Base-by-base conservation (phyloP, 2,113 vertebrate genomes). In the Eleginops maclovinus region DNA sequence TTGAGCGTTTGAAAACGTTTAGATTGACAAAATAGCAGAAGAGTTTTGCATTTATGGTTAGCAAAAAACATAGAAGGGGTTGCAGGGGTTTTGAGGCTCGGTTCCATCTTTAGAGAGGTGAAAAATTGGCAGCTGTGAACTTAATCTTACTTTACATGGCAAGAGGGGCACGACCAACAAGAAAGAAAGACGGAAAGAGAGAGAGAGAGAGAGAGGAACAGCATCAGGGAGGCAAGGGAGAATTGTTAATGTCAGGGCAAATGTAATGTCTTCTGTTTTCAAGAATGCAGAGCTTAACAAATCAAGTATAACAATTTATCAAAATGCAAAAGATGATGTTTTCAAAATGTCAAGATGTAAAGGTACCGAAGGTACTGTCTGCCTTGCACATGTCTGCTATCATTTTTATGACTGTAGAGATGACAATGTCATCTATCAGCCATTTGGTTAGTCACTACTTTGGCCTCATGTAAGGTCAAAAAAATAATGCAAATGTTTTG, bases 61-160 rank as follows among this genome's bases (percentile, higher is more conserved):
- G 31, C 31, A 36, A 36, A 8, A 36, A 36, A 36, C 31, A 1
- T 36, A 36, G 31, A n/a, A n/a, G n/a, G n/a, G n/a, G n/a, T n/a
- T n/a, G n/a, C n/a, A n/a, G n/a, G n/a, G 86, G 69, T 28, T 77
- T 80, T 83, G 60, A 83, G 69, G 75, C 72, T 88, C 85, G 72
- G 86, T 82, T 84, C 61, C 63, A 82, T 49, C 67, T 83, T 90
- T 60, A 77, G 41, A 90, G 77, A 82, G 31, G 31, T 36, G 31
- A 46, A 47, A 28, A 61, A 43, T 64, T 85, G 65, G 69, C 68
- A 84, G 49, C 69, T 56, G 69, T 11, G 71, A 87, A 87, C 50
- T 81, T 87, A 89, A 91, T 90, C 87, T 84, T 56, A 69, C 71
- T 72, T 84, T 66, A 81, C 82, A 49, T 72, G 80, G 82, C 82